A percentile compares a stretch with the other conserved stretches of the same genome.
Evolutionary conservation across 1,140 invertebrate species (phyloP).

Genomic region (Drosophila teissieri): DNA sequence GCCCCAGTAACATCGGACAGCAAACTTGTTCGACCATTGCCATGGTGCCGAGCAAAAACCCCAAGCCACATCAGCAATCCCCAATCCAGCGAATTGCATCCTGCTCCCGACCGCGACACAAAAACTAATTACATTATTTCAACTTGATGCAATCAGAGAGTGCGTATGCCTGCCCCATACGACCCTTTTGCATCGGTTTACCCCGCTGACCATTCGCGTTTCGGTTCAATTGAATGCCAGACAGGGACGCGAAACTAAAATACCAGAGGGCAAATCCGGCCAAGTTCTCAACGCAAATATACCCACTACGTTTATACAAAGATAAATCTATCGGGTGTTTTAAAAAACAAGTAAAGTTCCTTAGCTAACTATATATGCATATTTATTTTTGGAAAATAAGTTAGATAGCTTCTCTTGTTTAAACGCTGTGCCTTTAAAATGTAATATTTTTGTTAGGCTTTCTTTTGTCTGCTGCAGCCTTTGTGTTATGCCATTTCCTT

Average conservation of each 20-base stretch:
- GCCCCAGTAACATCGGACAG: conserved; percentile 20
- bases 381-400: no score
- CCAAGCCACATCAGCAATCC: conserved; percentile 25
- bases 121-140: conserved; percentile 82
- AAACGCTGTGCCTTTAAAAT: no score
- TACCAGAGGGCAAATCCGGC: neutral
- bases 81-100: conserved; percentile 38
- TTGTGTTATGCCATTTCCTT: no score
- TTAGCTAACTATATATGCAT: no score
- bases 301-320: neutral
- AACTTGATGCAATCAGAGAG: conserved; percentile 80
- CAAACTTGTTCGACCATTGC: conserved; percentile 20
- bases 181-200: conserved; percentile 17
- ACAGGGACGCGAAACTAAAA: conserved; percentile 24
- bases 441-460: no score
- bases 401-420: no score
- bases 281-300: neutral
- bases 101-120: conserved; percentile 54
- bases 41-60: conserved; percentile 8
- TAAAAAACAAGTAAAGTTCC: no score
- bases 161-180: conserved; percentile 53
- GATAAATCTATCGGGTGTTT: neutral
- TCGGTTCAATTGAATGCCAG: conserved; percentile 74
- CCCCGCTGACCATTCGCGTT: conserved; percentile 62
- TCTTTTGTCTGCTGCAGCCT: no score